A percentile compares a stretch with the other conserved stretches of the same genome.
phyloP scores from a whole-genome alignment of 2,888 invertebrate species.

The Scaptomyza cyrtandrae region DNA sequence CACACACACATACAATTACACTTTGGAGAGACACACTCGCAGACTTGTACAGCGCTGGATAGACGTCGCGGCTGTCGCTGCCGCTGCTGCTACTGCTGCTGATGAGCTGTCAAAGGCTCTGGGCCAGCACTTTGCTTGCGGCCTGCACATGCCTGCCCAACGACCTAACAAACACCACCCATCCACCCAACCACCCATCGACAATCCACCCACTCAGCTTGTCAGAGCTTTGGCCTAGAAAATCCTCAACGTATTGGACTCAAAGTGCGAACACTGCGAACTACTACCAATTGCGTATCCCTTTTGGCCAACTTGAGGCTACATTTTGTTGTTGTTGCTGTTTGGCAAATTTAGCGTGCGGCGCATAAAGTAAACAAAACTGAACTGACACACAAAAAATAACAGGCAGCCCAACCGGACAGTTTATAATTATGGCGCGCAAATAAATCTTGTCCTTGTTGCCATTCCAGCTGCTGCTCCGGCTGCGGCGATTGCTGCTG shows the following conservation, averaged over 20 bases:
- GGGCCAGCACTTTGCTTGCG: slow-evolving; percentile 60
- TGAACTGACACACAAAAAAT: slow-evolving; percentile 66
- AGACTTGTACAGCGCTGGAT: slow-evolving; percentile 55
- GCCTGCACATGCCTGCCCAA: slow-evolving; percentile 31
- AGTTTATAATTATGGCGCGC: slow-evolving; percentile 70
- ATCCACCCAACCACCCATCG: background rate
- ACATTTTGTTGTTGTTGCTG: slow-evolving; percentile 11
- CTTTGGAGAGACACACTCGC: slow-evolving; percentile 38
- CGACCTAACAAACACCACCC: background rate
- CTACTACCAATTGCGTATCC: slow-evolving; percentile 49
- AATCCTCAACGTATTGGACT: slow-evolving; percentile 56
- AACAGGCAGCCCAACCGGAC: slow-evolving; percentile 56
- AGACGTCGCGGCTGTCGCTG: slow-evolving; percentile 44
- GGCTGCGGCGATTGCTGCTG: slow-evolving; percentile 6
- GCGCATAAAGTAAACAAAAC: slow-evolving; percentile 68
- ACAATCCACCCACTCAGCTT: slow-evolving; percentile 34
- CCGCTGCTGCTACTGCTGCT: slow-evolving; percentile 47
- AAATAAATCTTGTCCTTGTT: slow-evolving; percentile 56
- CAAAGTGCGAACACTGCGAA: slow-evolving; percentile 20
- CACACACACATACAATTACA: slow-evolving; percentile 7
- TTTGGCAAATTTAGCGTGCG: slow-evolving; percentile 54
- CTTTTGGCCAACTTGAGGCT: slow-evolving; percentile 32
- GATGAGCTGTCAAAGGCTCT: slow-evolving; percentile 64
- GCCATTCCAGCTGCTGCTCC: background rate
- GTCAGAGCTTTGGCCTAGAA: slow-evolving; percentile 78